phyloP scores from a whole-genome alignment of 2,888 invertebrate genomes.

The Eulithis testata region DNA sequence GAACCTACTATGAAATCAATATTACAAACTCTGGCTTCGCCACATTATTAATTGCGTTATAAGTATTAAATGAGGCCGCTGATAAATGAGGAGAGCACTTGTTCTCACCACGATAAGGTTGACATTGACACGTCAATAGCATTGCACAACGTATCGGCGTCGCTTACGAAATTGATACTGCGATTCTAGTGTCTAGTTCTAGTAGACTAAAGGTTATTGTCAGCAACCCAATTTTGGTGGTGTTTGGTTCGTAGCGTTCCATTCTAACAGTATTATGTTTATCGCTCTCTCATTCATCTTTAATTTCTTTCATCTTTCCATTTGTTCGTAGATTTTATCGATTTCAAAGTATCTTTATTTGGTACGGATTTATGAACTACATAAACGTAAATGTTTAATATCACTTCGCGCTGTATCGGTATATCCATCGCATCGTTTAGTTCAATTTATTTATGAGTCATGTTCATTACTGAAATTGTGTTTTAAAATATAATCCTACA shows the following conservation, averaged over 20 bases:
- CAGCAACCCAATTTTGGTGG: background rate
- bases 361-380: no score
- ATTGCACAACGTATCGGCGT: slow-evolving; percentile 29
- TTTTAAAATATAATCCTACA: slow-evolving; percentile 8
- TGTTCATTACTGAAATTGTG: slow-evolving; percentile 15
- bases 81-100: slow-evolving; percentile 27
- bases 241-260: background rate
- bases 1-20: background rate
- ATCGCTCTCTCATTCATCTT: no score
- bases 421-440: slow-evolving; percentile 16
- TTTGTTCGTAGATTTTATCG: background rate
- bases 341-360: background rate
- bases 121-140: slow-evolving; percentile 38
- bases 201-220: slow-evolving; percentile 2
- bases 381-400: slow-evolving; percentile 4
- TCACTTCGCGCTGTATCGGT: slow-evolving; percentile 15
- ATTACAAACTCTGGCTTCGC: slow-evolving; percentile 1
- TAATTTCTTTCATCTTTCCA: background rate
- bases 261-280: no score
- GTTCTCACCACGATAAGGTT: slow-evolving; percentile 33
- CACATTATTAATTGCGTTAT: slow-evolving; percentile 13
- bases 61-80: slow-evolving; percentile 23
- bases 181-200: slow-evolving; percentile 12
- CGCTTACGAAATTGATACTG: slow-evolving; percentile 28
- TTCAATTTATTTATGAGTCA: slow-evolving; percentile 26